Percentiles rank a stretch among this genome's conserved stretches.
Evolutionary conservation across 2,888 invertebrate species (phyloP).

Genomic region (Strigamia transsilvanica): DNA sequence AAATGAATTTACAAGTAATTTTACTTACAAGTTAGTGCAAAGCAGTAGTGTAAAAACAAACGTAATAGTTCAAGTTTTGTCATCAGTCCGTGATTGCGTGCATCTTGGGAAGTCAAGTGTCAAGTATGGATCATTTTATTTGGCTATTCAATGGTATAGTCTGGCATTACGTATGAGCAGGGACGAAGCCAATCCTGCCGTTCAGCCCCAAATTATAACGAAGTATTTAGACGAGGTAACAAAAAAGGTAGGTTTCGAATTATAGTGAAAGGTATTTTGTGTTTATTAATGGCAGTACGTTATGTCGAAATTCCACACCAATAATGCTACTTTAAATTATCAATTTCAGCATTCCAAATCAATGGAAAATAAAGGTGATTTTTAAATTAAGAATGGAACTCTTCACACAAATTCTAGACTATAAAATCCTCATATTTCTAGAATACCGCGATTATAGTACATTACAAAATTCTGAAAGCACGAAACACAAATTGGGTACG

Average conservation of each 20-base stretch:
- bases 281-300: too few relatives aligned
- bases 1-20: constrained; percentile 55
- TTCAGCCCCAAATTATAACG: not conserved
- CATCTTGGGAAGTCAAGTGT: constrained; percentile 63
- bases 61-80: too few relatives aligned
- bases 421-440: not conserved
- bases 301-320: too few relatives aligned
- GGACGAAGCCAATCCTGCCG: constrained; percentile 58
- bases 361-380: not conserved
- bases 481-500: constrained; percentile 19
- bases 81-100: constrained; percentile 62
- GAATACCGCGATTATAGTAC: not conserved
- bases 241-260: not conserved
- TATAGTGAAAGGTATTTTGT: too few relatives aligned
- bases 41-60: too few relatives aligned
- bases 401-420: not conserved
- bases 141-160: constrained; percentile 64
- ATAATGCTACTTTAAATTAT: not conserved
- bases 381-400: not conserved
- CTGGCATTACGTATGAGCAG: constrained; percentile 60
- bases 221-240: not conserved
- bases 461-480: too few relatives aligned
- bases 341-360: not conserved
- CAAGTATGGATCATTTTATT: constrained; percentile 61
- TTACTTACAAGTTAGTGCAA: too few relatives aligned